Evolutionary conservation across 2,888 invertebrate species (phyloP), one percentile per base, ranked within the genome.

Genomic region (Eueremaeus valkanovi): DNA sequence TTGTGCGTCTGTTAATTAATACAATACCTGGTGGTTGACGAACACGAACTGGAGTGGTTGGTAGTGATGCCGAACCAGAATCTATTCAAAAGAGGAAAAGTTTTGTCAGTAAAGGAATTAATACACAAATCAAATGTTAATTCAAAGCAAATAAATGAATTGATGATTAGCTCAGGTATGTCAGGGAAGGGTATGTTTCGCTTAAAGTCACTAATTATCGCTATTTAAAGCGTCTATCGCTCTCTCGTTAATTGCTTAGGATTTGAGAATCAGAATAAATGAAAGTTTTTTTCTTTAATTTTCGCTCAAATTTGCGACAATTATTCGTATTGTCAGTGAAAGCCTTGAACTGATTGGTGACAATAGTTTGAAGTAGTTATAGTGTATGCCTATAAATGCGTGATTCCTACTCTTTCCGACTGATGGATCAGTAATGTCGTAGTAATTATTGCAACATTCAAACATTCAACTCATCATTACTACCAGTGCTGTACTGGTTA

Each of bases 1-100:
- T n/a, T n/a, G n/a, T n/a, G n/a, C n/a, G 36, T 11, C 13, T 21
- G 13, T 51, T 51, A 51, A 51, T 18, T 45, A 27, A 21, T 55
- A 55, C 55, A 55, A 55, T 55, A 55, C 77, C 77, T 29, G 77
- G 77, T 68, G 77, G 77, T 33, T 77, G 77, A 33, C 77, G 77
- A 29, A 73, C 68, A 29, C 73, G 73, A 29, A 77, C 75, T 2
- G 77, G 77, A 51, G 77, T 77, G 36, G 72, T 72, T 24, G 77
- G 77, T 49, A 77, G 51, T 16, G 77, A 76, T 36, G 73, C 58
- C 24, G 77, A 77, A 66, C 75, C 75, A 73, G 61, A 68, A 58
- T 63, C 63, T 33, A 63, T 24, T 63, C 8, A 18, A 29, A 21
- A 63, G n/a, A 0, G 11, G 18, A 63, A 36, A 11, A 5, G 11